phyloP scores from a whole-genome alignment of 2,888 invertebrate species.

The Mesorhabditis spiculigera region DNA sequence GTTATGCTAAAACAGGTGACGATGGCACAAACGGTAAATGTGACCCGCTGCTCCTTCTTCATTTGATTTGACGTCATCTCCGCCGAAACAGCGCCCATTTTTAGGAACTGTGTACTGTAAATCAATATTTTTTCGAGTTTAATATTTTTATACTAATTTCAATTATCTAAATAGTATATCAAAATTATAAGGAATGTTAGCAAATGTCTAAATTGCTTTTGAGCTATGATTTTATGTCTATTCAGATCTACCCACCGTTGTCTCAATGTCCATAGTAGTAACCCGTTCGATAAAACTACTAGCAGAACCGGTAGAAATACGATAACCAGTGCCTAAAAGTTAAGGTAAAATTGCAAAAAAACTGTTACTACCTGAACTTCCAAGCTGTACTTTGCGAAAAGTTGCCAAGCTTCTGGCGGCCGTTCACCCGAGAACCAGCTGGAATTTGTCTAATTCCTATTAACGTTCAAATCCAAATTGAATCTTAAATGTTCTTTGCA shows the following conservation, averaged over 20 bases:
- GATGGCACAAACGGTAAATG: conserved; percentile 34
- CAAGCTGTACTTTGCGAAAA: not conserved
- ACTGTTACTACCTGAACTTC: conserved; percentile 8
- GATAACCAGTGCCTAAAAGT: conserved; percentile 20
- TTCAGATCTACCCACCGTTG: conserved; percentile 20
- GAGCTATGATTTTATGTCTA: too few relatives aligned
- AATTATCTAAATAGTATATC: too few relatives aligned
- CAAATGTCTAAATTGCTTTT: too few relatives aligned
- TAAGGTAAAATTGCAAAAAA: conserved; percentile 14
- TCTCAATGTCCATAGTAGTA: conserved; percentile 23
- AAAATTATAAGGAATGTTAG: too few relatives aligned
- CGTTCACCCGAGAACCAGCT: not conserved
- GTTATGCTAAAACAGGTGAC: conserved; percentile 39
- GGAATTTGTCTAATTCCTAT: not conserved
- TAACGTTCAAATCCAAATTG: not conserved
- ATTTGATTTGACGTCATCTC: conserved; percentile 16
- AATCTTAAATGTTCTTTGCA: not conserved
- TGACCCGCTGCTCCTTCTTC: conserved; percentile 27
- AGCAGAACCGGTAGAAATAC: conserved; percentile 32
- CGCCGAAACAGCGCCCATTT: not conserved
- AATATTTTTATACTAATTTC: too few relatives aligned
- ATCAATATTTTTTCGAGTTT: too few relatives aligned
- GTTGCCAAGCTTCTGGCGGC: not conserved
- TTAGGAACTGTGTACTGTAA: not conserved
- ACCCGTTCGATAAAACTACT: conserved; percentile 26